These are phyloP conservation scores for Barbus barbus DNA, from an alignment of 2,113 vertebrate genomes.

Conservation along the genomic window DNA sequence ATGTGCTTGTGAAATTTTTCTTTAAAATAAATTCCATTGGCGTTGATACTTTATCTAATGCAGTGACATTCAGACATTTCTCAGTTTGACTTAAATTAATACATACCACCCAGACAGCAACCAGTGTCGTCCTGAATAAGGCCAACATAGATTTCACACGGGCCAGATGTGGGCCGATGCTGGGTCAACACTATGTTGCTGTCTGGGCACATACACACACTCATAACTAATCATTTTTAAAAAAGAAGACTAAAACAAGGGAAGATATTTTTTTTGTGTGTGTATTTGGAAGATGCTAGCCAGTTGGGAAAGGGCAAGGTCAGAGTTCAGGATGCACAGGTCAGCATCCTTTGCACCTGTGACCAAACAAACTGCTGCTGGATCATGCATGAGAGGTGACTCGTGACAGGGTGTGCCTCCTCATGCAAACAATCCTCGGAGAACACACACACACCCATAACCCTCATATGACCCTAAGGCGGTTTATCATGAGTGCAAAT, in stretches of 20 bases:
- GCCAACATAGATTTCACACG: no score
- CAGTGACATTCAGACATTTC: not conserved
- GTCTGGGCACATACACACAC: not conserved
- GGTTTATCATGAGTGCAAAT: not conserved
- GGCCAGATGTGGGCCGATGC: no score
- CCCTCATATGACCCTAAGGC: not conserved
- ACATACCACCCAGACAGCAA: no score
- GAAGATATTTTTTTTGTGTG: not conserved
- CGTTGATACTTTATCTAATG: not conserved
- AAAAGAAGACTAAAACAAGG: not conserved
- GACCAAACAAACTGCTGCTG: constrained; percentile 13
- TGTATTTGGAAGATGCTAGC: not conserved
- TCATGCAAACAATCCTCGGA: not conserved
- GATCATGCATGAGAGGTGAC: constrained; percentile 41
- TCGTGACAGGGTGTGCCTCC: constrained; percentile 47
- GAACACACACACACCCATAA: constrained; percentile 15
- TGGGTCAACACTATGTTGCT: no score
- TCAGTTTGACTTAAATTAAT: not conserved
- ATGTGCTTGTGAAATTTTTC: not conserved
- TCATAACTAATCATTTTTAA: not conserved
- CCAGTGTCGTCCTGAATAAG: no score
- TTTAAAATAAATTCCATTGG: not conserved
- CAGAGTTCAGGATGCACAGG: constrained; percentile 30
- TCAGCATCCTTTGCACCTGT: constrained; percentile 60
- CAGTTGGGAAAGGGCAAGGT: not conserved